These are phyloP conservation scores for Mesopsocus fuscifrons DNA, from an alignment of 2,888 invertebrate species.

Conservation along the genomic window DNA sequence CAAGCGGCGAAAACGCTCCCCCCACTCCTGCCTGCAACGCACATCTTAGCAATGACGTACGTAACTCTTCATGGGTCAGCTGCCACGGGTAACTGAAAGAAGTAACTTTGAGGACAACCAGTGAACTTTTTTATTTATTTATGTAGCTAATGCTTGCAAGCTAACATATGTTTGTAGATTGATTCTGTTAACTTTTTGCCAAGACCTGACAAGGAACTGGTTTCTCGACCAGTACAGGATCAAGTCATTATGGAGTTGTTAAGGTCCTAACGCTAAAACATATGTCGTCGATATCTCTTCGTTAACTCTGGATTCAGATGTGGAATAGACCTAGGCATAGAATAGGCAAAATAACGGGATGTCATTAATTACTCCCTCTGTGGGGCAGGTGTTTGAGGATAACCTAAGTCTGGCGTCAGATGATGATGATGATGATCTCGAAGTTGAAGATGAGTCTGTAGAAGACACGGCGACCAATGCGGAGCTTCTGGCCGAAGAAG, in stretches of 20 bases:
- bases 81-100: background rate
- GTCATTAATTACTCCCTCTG: no score
- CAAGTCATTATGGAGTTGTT: no score
- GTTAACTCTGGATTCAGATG: no score
- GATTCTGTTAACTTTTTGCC: no score
- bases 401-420: slow-evolving; percentile 35
- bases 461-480: slow-evolving; percentile 24
- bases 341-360: no score
- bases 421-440: slow-evolving; percentile 21
- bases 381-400: slow-evolving; percentile 40
- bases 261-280: no score
- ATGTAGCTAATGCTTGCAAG: background rate
- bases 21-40: slow-evolving; percentile 21
- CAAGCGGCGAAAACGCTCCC: slow-evolving; percentile 27
- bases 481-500: slow-evolving; percentile 21
- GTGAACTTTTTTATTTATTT: background rate
- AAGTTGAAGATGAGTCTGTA: slow-evolving; percentile 23
- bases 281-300: no score
- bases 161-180: no score
- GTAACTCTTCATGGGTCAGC: slow-evolving; percentile 13
- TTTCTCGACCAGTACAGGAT: no score
- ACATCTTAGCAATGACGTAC: slow-evolving; percentile 31
- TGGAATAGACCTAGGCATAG: no score
- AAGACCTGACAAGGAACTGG: no score
- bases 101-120: no score